Percentiles rank a stretch among this genome's conserved stretches.
phyloP scores from a whole-genome alignment of 2,888 invertebrate genomes.

The Tetanocera ferruginea region DNA sequence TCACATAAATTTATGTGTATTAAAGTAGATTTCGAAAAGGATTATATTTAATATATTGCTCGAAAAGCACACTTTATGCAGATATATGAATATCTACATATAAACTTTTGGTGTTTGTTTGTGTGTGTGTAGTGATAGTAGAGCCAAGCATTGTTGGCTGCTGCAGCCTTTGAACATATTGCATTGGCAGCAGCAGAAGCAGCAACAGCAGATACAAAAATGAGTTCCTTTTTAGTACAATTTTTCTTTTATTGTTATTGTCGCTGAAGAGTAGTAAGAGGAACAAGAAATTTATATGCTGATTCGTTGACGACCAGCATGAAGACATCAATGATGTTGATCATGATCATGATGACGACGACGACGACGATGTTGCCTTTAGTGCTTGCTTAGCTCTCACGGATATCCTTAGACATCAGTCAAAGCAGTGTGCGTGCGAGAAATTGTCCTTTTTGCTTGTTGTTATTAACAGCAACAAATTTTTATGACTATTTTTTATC shows the following conservation, averaged over 20 bases:
- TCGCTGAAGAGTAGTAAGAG: neutral
- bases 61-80: conserved; percentile 28
- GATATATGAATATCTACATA: neutral
- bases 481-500: too few relatives aligned
- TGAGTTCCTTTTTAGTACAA: neutral
- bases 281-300: conserved; percentile 8
- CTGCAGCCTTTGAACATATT: conserved; percentile 8
- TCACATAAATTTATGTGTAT: conserved; percentile 37
- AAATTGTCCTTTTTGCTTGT: neutral
- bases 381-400: neutral
- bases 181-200: neutral
- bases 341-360: neutral
- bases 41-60: conserved; percentile 38
- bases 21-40: conserved; percentile 35
- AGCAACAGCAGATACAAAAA: neutral
- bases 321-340: neutral
- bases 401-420: conserved; percentile 7
- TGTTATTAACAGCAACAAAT: neutral
- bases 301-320: conserved; percentile 7
- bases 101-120: neutral
- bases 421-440: neutral
- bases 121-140: neutral
- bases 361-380: neutral
- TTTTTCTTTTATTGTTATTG: conserved; percentile 14
- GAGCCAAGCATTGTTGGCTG: neutral